Evolutionary conservation across 2,888 invertebrate species (phyloP).

Genomic region (Anoplius nigerrimus): DNA sequence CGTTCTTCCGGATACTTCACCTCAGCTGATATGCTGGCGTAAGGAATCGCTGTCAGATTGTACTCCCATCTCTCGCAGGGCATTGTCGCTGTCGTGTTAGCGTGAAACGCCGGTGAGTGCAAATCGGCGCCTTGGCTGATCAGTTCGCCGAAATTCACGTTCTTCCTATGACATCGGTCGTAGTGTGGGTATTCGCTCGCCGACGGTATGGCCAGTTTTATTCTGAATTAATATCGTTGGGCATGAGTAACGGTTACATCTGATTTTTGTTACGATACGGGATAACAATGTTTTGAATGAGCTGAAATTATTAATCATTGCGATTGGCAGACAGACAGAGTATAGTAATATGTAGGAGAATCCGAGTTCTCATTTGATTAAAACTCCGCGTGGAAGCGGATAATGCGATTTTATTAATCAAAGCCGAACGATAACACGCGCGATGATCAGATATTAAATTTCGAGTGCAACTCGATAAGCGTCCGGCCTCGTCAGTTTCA

Average conservation of each 20-base stretch:
- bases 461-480: no score
- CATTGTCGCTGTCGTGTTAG: conserved; percentile 54
- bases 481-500: no score
- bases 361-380: no score
- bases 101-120: conserved; percentile 62
- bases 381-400: no score
- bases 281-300: no score
- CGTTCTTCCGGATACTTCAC: conserved; percentile 67
- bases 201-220: conserved; percentile 69
- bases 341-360: no score
- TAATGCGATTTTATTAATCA: no score
- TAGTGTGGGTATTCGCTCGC: conserved; percentile 65
- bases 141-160: conserved; percentile 71
- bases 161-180: conserved; percentile 74
- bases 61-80: conserved; percentile 77
- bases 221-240: conserved; percentile 55
- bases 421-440: no score
- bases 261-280: no score
- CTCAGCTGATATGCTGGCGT: conserved; percentile 77
- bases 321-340: no score
- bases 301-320: no score
- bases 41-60: conserved; percentile 76
- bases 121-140: conserved; percentile 48
- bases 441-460: no score
- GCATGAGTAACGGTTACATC: background rate